Evolutionary conservation across 2,113 vertebrate species (phyloP), one percentile per base, ranked within the genome.

Genomic region (Peucedramus taeniatus): DNA sequence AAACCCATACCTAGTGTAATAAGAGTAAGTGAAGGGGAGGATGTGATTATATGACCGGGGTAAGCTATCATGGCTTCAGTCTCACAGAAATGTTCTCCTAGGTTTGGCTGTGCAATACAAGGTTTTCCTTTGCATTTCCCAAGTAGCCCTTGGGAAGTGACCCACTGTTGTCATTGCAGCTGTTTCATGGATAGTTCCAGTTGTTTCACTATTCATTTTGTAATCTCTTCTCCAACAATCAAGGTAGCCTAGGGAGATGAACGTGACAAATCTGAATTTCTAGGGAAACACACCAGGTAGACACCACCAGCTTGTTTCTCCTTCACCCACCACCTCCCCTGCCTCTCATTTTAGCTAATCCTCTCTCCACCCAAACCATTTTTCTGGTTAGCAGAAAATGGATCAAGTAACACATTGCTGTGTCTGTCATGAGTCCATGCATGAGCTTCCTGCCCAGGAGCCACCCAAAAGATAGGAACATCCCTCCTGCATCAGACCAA

Each of bases 11-110:
- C 60, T 54, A 17, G 31, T 78, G 64, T 94, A 94, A 93, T 89
- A 90, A 93, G 78, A 65, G 53, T 88, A 93, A 93, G 83, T 77
- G 68, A 89, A 83, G 64, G 51, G 65, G 85, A 94, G 47, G 44
- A 78, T 53, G 45, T 53, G 70, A 80, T 92, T 94, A 59, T 35
- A 70, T 0, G 10, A 70, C 33, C 2, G 6, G 51, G 15, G 11
- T 86, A 56, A 91, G n/a, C 45, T 81, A 40, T 87, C 47, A 23
- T 20, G 33, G 60, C 69, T 93, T 89, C 39, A 64, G 56, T 51
- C 30, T 90, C 10, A 2, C 35, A 59, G n/a, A 90, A 80, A 21
- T 12, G 5, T 82, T 75, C 49, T 81, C 56, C 51, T 69, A 39
- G 42, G 13, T 81, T 82, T 93, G 45, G 42, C 59, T 77, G 31